Conservation (phyloP, 2,888 invertebrate genomes). For the Hipparchia sbordonii region DNA sequence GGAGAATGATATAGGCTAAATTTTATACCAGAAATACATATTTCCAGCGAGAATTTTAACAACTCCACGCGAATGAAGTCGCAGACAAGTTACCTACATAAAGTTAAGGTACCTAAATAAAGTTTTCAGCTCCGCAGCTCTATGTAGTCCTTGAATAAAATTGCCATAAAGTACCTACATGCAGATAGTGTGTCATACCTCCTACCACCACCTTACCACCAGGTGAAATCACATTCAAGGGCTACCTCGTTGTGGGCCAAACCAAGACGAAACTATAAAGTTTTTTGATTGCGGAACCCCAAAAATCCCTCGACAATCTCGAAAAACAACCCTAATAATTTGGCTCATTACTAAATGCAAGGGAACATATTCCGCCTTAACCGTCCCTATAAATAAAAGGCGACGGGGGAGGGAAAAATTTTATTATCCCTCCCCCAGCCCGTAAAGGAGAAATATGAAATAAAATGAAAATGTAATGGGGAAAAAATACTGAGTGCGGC, state of each 20-base stretch:
- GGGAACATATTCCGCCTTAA: slow-evolving; percentile 79
- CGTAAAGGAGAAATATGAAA: slow-evolving; percentile 81
- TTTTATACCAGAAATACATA: too few species aligned
- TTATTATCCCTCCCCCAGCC: slow-evolving; percentile 69
- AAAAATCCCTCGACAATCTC: slow-evolving; percentile 62
- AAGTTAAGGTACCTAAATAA: too few species aligned
- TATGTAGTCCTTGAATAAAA: too few species aligned
- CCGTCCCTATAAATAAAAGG: slow-evolving; percentile 78
- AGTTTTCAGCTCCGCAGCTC: too few species aligned
- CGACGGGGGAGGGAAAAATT: slow-evolving; percentile 77
- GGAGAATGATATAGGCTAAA: too few species aligned
- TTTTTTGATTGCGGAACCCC: not conserved
- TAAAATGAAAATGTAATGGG: slow-evolving; percentile 83
- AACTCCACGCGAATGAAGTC: too few species aligned
- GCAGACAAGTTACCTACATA: too few species aligned
- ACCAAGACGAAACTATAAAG: not conserved
- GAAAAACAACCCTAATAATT: slow-evolving; percentile 79
- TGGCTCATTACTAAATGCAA: slow-evolving; percentile 78
- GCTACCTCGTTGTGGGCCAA: not conserved
- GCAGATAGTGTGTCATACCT: too few species aligned
- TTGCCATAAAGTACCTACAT: too few species aligned
- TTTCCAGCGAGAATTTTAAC: too few species aligned
- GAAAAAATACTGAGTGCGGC: slow-evolving; percentile 77
- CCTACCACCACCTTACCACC: too few species aligned
- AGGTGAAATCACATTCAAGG: too few species aligned